A percentile compares a stretch with the other conserved stretches of the same genome.
phyloP scores from a whole-genome alignment of 2,888 invertebrate genomes.

The Apantesis nais region DNA sequence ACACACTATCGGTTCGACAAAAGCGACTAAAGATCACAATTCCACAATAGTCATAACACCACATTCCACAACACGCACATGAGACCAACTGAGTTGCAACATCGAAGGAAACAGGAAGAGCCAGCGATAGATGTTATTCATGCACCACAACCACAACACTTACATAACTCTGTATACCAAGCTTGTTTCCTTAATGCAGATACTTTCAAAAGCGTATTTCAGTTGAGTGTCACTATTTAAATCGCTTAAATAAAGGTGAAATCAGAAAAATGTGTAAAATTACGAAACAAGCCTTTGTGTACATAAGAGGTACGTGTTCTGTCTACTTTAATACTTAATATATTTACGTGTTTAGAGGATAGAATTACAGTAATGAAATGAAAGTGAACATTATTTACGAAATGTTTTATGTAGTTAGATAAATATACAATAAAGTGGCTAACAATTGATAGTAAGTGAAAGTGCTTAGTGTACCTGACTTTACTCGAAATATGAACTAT shows the following conservation, averaged over 20 bases:
- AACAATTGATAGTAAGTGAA: constrained; percentile 20
- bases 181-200: constrained; percentile 53
- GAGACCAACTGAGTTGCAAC: constrained; percentile 54
- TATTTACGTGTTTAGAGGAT: constrained; percentile 28
- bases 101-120: constrained; percentile 49
- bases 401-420: constrained; percentile 33
- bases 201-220: constrained; percentile 22
- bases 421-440: constrained; percentile 23
- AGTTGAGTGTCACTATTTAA: constrained; percentile 27
- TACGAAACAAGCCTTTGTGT: constrained; percentile 52
- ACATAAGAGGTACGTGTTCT: constrained; percentile 29
- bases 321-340: constrained; percentile 28
- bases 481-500: constrained; percentile 21
- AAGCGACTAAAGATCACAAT: constrained; percentile 65
- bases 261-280: constrained; percentile 31
- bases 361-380: constrained; percentile 40
- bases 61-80: constrained; percentile 68
- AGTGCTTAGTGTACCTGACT: constrained; percentile 51
- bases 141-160: constrained; percentile 77
- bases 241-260: constrained; percentile 17
- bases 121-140: constrained; percentile 84
- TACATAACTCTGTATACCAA: constrained; percentile 39
- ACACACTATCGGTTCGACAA: constrained; percentile 65
- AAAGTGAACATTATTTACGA: constrained; percentile 36
- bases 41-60: constrained; percentile 77